Evolutionary conservation across 2,797 vertebrate genomes (phyloP).

Genomic region (Artibeus jamaicensis): DNA sequence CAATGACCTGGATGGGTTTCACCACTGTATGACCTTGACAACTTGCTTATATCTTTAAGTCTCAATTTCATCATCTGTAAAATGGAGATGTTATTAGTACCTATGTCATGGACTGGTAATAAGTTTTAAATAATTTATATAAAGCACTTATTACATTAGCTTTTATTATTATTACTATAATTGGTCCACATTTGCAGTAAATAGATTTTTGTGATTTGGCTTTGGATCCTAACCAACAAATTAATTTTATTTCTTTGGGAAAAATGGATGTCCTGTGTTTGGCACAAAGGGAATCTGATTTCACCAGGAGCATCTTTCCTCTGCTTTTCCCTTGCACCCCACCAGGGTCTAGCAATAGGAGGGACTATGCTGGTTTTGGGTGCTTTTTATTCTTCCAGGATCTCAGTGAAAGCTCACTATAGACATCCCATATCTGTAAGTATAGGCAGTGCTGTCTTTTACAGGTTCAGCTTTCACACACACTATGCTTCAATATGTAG

Average conservation of each 20-base stretch:
- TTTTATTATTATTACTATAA: constrained; percentile 44
- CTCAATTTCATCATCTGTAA: background rate
- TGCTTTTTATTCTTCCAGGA: background rate
- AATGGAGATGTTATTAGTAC: background rate
- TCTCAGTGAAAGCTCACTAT: background rate
- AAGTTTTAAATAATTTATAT: constrained; percentile 1
- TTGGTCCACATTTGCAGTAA: constrained; percentile 12
- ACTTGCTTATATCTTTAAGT: background rate
- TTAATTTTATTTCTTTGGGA: constrained; percentile 13
- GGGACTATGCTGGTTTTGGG: background rate
- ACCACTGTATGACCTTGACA: background rate
- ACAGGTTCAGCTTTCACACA: background rate
- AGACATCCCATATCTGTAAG: background rate
- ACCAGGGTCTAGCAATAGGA: background rate
- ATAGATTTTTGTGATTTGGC: constrained; percentile 29
- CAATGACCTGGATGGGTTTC: background rate
- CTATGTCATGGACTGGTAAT: background rate
- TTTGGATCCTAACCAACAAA: constrained; percentile 24
- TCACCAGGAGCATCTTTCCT: background rate
- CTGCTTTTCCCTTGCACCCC: background rate
- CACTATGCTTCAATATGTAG: background rate
- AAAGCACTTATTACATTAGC: background rate
- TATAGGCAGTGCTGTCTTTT: background rate
- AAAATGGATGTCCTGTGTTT: background rate
- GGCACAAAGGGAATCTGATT: background rate